Conservation (phyloP, 2,888 invertebrate species). For the Trimorus sp. region DNA sequence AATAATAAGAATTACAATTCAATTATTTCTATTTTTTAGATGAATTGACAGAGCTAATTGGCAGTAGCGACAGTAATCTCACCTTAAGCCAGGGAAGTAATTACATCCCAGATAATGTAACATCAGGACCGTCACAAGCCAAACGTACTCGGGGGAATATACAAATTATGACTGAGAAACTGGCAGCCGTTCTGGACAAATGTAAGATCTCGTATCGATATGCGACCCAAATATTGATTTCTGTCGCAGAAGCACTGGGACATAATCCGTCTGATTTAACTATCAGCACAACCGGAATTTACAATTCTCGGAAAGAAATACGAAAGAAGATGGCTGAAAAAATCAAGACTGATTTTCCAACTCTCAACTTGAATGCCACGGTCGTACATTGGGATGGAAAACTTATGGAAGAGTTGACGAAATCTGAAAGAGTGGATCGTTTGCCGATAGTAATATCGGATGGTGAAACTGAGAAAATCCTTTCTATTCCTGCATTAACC, state of each 20-base stretch:
- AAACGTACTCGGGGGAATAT: conserved; percentile 49
- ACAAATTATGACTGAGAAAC: conserved; percentile 62
- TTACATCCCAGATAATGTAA: background rate
- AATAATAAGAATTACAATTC: background rate
- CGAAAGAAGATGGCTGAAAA: conserved; percentile 39
- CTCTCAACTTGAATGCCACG: conserved; percentile 21
- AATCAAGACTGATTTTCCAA: conserved; percentile 41
- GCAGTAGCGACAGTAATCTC: conserved; percentile 23
- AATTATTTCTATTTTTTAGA: conserved; percentile 19
- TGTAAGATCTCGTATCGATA: conserved; percentile 59
- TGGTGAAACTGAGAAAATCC: conserved; percentile 10
- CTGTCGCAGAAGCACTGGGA: conserved; percentile 52
- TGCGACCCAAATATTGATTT: conserved; percentile 43
- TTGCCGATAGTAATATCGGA: conserved; percentile 4
- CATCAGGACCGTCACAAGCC: conserved; percentile 3
- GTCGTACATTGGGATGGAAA: conserved; percentile 43
- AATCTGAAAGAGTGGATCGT: conserved; percentile 7
- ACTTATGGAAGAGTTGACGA: conserved; percentile 1
- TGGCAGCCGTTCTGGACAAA: conserved; percentile 63
- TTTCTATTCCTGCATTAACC: background rate
- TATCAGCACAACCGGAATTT: conserved; percentile 52
- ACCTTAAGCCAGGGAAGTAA: conserved; percentile 15
- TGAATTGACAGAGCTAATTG: conserved; percentile 11
- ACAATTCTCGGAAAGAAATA: conserved; percentile 48
- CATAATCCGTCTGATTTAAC: conserved; percentile 39